Conservation (phyloP, 2,888 invertebrate genomes). For the Invenusta paracnida region DNA sequence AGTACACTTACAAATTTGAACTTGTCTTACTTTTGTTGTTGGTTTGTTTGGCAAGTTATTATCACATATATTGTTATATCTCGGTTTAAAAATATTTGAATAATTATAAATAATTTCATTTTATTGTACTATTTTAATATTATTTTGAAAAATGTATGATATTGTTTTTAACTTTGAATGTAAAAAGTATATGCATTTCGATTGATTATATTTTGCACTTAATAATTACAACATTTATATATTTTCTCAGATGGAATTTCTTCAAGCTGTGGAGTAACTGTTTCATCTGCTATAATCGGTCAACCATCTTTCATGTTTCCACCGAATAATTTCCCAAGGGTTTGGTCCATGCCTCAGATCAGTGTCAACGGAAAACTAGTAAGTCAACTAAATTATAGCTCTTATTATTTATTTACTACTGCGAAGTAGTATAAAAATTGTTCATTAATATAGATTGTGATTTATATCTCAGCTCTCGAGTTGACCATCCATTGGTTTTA, state of each 20-base stretch:
- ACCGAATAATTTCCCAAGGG: background rate
- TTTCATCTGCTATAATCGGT: background rate
- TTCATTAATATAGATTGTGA: background rate
- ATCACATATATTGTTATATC: background rate
- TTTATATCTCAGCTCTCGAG: too few species aligned
- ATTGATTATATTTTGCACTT: too few species aligned
- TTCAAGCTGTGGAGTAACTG: background rate
- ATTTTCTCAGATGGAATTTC: background rate
- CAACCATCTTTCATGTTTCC: background rate
- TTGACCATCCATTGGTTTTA: too few species aligned
- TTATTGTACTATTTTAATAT: background rate
- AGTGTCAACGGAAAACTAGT: slow-evolving; percentile 3
- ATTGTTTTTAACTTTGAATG: too few species aligned
- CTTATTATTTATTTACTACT: background rate
- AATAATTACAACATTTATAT: too few species aligned
- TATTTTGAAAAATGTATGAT: too few species aligned
- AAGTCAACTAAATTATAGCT: too few species aligned
- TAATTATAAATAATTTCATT: background rate
- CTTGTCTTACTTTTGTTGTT: too few species aligned
- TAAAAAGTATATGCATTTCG: too few species aligned
- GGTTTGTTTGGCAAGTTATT: too few species aligned
- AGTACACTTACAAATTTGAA: background rate
- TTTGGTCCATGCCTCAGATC: slow-evolving; percentile 1
- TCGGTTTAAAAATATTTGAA: background rate
- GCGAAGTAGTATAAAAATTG: background rate